These are phyloP conservation scores for Bombus sibiricus DNA, from an alignment of 1,140 invertebrate species.

Conservation along the genomic window DNA sequence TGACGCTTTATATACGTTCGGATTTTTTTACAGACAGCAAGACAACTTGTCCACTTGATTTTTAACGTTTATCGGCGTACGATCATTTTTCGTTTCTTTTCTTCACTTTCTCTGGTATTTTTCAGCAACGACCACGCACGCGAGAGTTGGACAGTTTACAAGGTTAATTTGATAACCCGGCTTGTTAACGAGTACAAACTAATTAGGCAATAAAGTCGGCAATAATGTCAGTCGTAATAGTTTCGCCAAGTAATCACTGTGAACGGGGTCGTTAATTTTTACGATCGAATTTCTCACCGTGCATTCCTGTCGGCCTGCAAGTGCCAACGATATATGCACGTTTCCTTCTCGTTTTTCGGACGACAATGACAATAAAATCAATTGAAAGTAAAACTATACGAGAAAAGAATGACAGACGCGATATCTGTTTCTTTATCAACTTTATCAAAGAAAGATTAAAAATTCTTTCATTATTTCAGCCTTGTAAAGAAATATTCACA, in stretches of 20 bases:
- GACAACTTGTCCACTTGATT: background rate
- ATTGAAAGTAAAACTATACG: background rate
- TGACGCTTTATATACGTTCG: background rate
- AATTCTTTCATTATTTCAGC: background rate
- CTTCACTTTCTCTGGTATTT: background rate
- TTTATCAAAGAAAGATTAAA: background rate
- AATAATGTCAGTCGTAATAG: slow-evolving; percentile 29
- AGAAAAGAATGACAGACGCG: background rate
- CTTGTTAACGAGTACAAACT: slow-evolving; percentile 22
- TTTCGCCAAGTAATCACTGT: slow-evolving; percentile 6
- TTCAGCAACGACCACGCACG: background rate
- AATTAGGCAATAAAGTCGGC: slow-evolving; percentile 32
- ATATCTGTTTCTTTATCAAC: too few species aligned
- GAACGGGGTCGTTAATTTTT: slow-evolving; percentile 26
- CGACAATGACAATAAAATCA: background rate
- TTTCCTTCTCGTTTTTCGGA: background rate
- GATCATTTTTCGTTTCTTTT: background rate
- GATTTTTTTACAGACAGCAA: background rate
- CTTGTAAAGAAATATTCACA: background rate
- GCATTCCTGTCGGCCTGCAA: background rate
- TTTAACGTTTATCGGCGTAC: background rate
- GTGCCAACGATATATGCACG: background rate
- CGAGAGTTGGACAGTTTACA: background rate
- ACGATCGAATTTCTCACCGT: slow-evolving; percentile 8
- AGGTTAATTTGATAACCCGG: slow-evolving; percentile 19